Percentiles rank a stretch among this genome's conserved stretches.
Conservation (phyloP, 2,888 invertebrate species). For the Lithophane semibrunnea region DNA sequence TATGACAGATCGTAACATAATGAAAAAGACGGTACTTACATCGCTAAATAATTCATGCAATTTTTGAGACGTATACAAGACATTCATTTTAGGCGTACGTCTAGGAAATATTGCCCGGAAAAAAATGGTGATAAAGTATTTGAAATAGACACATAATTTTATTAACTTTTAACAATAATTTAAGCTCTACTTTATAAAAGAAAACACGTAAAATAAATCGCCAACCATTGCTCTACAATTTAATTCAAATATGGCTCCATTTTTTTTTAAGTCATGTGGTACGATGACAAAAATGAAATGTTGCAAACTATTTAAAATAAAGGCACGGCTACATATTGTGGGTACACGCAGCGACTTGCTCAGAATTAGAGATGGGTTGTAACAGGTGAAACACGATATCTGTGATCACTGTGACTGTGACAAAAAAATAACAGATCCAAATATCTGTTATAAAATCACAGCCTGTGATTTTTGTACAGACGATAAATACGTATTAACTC, state of each 20-base stretch:
- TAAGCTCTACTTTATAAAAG: neutral
- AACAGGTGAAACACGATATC: too few relatives aligned
- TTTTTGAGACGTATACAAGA: constrained; percentile 74
- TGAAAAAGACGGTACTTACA: constrained; percentile 27
- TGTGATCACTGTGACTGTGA: too few relatives aligned
- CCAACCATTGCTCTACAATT: constrained; percentile 33
- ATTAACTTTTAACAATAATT: constrained; percentile 17
- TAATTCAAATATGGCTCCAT: constrained; percentile 51
- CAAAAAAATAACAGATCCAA: too few relatives aligned
- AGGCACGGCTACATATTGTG: neutral
- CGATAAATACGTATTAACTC: too few relatives aligned
- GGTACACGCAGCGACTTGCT: neutral
- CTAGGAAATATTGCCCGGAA: constrained; percentile 13
- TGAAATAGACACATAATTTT: constrained; percentile 56
- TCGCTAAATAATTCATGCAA: constrained; percentile 53
- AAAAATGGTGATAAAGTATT: constrained; percentile 32
- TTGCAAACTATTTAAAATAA: constrained; percentile 14
- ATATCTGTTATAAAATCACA: too few relatives aligned
- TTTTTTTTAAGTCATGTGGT: constrained; percentile 22
- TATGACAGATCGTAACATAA: neutral
- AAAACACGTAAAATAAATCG: constrained; percentile 10
- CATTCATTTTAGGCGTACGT: constrained; percentile 68
- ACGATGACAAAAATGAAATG: constrained; percentile 1
- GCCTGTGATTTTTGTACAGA: too few relatives aligned
- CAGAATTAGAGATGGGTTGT: too few relatives aligned